Evolutionary conservation across 2,113 vertebrate genomes (phyloP).

Genomic region (Psilopsiagon aymara): DNA sequence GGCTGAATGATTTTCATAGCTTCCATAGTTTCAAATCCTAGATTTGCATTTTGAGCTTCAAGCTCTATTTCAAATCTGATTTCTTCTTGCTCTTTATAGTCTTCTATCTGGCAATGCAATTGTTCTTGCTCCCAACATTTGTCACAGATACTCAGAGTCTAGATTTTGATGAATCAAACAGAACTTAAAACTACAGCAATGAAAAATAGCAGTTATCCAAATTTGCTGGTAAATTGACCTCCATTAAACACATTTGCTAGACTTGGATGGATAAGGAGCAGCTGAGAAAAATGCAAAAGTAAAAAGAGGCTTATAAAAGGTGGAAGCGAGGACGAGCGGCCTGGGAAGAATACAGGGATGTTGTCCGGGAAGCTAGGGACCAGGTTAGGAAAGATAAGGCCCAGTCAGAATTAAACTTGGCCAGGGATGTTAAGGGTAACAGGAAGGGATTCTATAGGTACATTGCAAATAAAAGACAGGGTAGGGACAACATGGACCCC

Average conservation of each 20-base stretch:
- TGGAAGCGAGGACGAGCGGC: no score
- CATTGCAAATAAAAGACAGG: no score
- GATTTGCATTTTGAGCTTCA: not conserved
- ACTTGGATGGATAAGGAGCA: no score
- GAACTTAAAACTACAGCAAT: not conserved
- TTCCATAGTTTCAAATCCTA: not conserved
- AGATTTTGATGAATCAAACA: not conserved
- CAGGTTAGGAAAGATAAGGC: no score
- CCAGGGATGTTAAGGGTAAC: no score
- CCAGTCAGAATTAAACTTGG: no score
- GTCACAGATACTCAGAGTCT: not conserved
- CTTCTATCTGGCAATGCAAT: not conserved
- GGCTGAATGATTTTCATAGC: not conserved
- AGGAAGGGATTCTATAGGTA: no score
- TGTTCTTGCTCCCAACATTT: not conserved
- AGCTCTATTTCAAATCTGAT: not conserved
- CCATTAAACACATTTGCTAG: not conserved
- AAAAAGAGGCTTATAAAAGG: no score
- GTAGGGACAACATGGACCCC: no score
- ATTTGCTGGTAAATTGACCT: not conserved
- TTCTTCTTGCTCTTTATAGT: not conserved
- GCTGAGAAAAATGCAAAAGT: no score
- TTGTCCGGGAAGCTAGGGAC: no score
- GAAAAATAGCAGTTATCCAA: not conserved
- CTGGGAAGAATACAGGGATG: no score